Evolutionary conservation across 2,888 invertebrate genomes (phyloP), one percentile per base, ranked within the genome.

Genomic region (Morpho helenor): DNA sequence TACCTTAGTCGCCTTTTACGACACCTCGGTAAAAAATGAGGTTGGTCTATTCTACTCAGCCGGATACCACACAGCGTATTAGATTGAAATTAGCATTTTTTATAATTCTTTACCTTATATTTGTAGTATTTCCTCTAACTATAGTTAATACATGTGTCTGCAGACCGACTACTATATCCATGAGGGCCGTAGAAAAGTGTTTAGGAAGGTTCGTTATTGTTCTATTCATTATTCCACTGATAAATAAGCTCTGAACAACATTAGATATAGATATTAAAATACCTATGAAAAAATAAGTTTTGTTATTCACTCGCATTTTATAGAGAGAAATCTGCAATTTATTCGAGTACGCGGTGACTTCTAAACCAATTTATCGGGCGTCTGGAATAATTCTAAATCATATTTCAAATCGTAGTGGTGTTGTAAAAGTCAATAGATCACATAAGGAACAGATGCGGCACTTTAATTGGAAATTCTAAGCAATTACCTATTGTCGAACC

Each of bases 101-200:
- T 9, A 67, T 40, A 59, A 51, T 41, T 49, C 23, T 46, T 71
- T 73, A 82, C 90, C 84, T 82, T 63, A 89, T 80, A 55, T 79
- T 76, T 1, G 87, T 83, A 7, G 87, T 82, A 62, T 87, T 86
- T 6, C 89, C 89, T 50, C 79, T 74, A 3, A 90, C 87, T 49
- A 89, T 76, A 42, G 82, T 82, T 31, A 89, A 70, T 10, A 79
- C 75, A 56, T 76, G 86, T 7, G 83, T 68, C 0, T 88, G 84
- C 49, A 90, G 61, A 3, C 83, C 80, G 60, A 83, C 76, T 3
- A 84, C 85, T 46, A 91, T 85, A 70, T 91, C 90, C 65, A 83
- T 84, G 9, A 91, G 64, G 40, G 91, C 91, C 9, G 72, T 60
- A 0, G 87, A 68, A 65, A 91, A 84, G 22, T 80, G 82, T 51